These are phyloP conservation scores for Achroia grisella DNA, from an alignment of 1,140 invertebrate genomes.

Conservation along the genomic window DNA sequence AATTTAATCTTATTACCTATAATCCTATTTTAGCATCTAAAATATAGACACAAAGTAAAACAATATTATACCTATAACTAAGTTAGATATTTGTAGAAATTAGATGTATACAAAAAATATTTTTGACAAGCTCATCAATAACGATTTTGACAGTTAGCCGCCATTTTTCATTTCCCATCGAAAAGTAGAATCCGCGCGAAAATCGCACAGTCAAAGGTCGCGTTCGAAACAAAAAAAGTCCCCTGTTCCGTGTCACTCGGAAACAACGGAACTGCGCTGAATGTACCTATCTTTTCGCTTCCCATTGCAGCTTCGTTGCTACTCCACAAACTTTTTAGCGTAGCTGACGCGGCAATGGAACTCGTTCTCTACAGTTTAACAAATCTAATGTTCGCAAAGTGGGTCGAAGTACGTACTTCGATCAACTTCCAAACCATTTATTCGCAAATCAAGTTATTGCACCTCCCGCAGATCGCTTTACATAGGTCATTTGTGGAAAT, in stretches of 20 bases:
- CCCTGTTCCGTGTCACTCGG: conserved; percentile 20
- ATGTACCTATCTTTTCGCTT: conserved; percentile 25
- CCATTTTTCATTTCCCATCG: conserved; percentile 58
- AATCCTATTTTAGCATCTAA: too few species aligned
- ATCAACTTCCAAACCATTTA: conserved; percentile 69
- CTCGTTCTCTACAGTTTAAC: conserved; percentile 27
- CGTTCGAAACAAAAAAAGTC: conserved; percentile 40
- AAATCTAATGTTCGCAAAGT: conserved; percentile 26
- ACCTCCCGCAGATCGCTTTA: conserved; percentile 62
- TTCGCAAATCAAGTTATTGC: conserved; percentile 69
- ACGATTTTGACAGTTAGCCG: conserved; percentile 53
- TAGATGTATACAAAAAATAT: conserved; percentile 45
- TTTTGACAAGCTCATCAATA: conserved; percentile 55
- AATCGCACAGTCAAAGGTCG: conserved; percentile 39
- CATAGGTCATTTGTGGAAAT: conserved; percentile 67
- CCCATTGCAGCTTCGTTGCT: conserved; percentile 48
- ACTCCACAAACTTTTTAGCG: conserved; percentile 24
- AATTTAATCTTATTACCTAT: background rate
- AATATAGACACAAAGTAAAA: too few species aligned
- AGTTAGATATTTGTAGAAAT: too few species aligned
- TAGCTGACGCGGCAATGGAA: conserved; percentile 47
- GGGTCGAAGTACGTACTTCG: conserved; percentile 36
- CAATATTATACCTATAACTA: too few species aligned
- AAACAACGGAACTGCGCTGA: conserved; percentile 26
- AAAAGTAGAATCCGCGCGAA: conserved; percentile 32